Evolutionary conservation across 2,888 invertebrate species (phyloP).

Genomic region (Eupithecia vulgata): DNA sequence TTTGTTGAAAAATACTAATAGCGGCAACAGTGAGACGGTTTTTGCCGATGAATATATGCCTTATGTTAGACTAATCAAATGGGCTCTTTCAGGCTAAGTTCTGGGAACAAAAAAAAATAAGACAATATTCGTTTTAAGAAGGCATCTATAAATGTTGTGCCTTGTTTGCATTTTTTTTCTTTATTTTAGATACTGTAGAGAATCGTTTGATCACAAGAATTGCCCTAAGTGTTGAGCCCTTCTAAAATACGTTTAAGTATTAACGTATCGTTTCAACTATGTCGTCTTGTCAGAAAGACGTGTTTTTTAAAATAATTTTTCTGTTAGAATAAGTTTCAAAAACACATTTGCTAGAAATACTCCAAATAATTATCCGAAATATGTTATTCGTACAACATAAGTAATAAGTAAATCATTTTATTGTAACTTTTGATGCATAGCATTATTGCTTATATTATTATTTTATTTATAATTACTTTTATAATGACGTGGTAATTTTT

Average conservation of each 20-base stretch:
- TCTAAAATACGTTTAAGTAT: not conserved
- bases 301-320: not conserved
- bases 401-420: not conserved
- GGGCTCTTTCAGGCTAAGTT: not conserved
- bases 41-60: not conserved
- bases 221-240: not conserved
- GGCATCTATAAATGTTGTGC: not conserved
- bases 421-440: constrained; percentile 1
- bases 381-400: not conserved
- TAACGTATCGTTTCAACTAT: not conserved
- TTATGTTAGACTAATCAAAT: not conserved
- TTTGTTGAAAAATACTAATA: not conserved
- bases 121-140: not conserved
- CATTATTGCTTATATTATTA: not conserved
- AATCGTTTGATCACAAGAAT: not conserved
- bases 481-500: too few species aligned
- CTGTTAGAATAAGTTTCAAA: not conserved
- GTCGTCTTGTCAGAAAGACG: not conserved
- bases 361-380: not conserved
- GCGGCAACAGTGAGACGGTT: not conserved
- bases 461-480: too few species aligned
- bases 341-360: constrained; percentile 3
- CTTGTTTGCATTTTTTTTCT: not conserved
- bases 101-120: not conserved
- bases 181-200: not conserved